These are phyloP conservation scores for Cenopis cana DNA, from an alignment of 2,888 invertebrate species.

Conservation along the genomic window DNA sequence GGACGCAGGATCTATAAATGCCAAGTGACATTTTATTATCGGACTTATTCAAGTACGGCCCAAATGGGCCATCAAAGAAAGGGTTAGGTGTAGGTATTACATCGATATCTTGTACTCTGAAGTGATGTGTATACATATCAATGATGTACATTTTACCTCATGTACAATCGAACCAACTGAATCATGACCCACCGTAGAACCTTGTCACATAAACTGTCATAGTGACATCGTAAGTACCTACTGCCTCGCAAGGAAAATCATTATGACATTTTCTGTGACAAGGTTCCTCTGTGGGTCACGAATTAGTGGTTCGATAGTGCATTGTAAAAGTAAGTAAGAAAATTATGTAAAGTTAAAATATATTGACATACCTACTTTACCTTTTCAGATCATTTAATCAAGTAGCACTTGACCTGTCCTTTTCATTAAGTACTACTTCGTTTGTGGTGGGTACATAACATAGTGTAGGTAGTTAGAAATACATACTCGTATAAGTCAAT, in stretches of 20 bases:
- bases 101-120: conserved; percentile 1
- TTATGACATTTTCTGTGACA: too few species aligned
- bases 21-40: conserved; percentile 42
- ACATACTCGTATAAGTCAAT: too few species aligned
- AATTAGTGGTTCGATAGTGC: too few species aligned
- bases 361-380: not conserved
- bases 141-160: too few species aligned
- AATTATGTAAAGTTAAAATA: too few species aligned
- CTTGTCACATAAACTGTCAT: too few species aligned
- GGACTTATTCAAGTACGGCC: conserved; percentile 26
- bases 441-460: not conserved
- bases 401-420: not conserved
- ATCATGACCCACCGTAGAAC: too few species aligned
- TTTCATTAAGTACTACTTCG: not conserved
- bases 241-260: too few species aligned
- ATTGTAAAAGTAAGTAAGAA: too few species aligned
- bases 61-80: conserved; percentile 18
- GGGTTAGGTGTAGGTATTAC: conserved; percentile 23
- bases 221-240: too few species aligned
- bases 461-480: not conserved
- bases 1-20: conserved; percentile 36
- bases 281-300: too few species aligned
- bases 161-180: too few species aligned
- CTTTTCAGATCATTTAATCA: not conserved
- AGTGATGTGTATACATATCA: not conserved